Base-by-base conservation (phyloP, 2,888 invertebrate species). In the Diarsia dahlii region DNA sequence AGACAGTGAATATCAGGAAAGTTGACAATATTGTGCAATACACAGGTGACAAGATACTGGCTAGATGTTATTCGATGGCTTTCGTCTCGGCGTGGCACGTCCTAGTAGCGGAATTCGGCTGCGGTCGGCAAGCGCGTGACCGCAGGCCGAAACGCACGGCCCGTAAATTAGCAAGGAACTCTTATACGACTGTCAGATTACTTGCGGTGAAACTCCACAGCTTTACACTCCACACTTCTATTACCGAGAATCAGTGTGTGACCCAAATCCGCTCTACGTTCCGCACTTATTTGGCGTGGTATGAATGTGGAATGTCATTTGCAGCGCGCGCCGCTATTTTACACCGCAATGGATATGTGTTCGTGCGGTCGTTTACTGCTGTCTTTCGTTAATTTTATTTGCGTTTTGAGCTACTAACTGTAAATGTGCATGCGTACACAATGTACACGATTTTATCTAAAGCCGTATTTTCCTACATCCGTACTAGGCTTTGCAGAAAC, bases 281-380 rank as follows among this genome's bases (percentile, higher is more conserved):
- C 88, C 89, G 88, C 92, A 90, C 91, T 92, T 92, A 94, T 95
- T 95, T 92, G 91, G 93, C 91, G 92, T 92, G 92, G 90, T 90
- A 87, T 89, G 93, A 93, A 93, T 91, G 93, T 89, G 92, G 94
- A 94, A 94, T 94, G 94, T 92, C 93, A 95, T 95, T 95, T 94
- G 92, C 91, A 85, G 85, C 85, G 87, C 88, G 90, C 88, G 90
- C 93, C 93, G 94, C 95, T 94, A 95, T 92, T 92, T 91, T 87
- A 88, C 91, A 94, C 95, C 94, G 93, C 95, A 95, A 92, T 90
- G 88, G 89, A 92, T 90, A 89, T 91, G 87, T 90, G 87, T 89
- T 89, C 89, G 89, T 91, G 92, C 89, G 91, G 91, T 92, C 88
- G 87, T 92, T 91, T 90, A 91, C 89, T 88, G 87, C 88, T 89